Evolutionary conservation across 2,797 vertebrate species (phyloP), one percentile per base, ranked within the genome.

Genomic region (Rhinoraja longicauda): DNA sequence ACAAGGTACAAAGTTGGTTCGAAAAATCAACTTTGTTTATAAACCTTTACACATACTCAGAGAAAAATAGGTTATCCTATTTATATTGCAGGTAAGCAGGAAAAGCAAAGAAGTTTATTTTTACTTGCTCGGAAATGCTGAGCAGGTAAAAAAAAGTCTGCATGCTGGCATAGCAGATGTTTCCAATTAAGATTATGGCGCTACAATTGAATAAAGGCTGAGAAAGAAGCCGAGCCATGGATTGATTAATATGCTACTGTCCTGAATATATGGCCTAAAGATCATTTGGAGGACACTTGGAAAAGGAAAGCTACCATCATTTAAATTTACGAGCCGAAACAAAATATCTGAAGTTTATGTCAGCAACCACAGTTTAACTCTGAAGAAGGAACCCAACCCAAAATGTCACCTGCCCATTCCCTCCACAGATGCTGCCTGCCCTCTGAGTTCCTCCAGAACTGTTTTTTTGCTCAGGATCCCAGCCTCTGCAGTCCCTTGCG

Each of bases 61-160:
- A 62, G 53, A 57, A 29, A 59, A 86, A 86, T 5, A n/a, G 5
- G 29, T 45, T 86, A 86, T n/a, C 29, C n/a, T 32, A 86, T 4
- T 62, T 62, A 32, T 29, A 86, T 59, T 86, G 29, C 13, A 64
- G 82, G 82, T 15, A 62, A 64, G 59, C 82, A 62, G 82, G 29
- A 29, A 62, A 64, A 62, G 57, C 57, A 62, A 64, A 86, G 15
- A 86, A 4, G 29, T 32, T 86, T 15, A 19, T 86, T 29, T 15
- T 62, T 86, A 29, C 82, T n/a, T 64, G 82, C 57, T 86, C 57
- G 29, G 82, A 86, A 86, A 64, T 62, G 82, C 57, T 64, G 57
- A 86, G 57, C 26, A 86, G 13, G 6, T 21, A 24, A 19, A 57
- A 64, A 86, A 62, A 17, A 29, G 82, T 64, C 62, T n/a, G 1